phyloP scores from a whole-genome alignment of 1,140 invertebrate genomes.

The Pteromalus puparum region DNA sequence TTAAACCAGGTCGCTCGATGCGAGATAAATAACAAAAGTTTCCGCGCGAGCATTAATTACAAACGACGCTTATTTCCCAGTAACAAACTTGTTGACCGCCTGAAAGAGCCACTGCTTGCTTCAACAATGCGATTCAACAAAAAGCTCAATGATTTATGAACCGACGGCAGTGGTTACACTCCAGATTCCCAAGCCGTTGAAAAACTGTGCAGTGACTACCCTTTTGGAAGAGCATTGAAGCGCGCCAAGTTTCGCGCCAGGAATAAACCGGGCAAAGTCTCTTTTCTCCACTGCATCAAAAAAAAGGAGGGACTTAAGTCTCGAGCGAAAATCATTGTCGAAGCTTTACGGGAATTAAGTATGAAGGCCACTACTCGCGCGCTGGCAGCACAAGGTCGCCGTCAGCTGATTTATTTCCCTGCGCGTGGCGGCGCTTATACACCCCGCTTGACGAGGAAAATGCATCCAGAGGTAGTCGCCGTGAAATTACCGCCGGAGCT shows the following conservation, averaged over 20 bases:
- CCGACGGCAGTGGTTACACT: too few species aligned
- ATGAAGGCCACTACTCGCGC: constrained; percentile 33
- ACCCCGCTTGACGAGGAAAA: constrained; percentile 52
- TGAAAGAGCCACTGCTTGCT: background rate
- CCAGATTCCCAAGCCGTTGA: background rate
- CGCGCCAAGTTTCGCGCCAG: background rate
- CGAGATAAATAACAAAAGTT: background rate
- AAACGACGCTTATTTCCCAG: background rate
- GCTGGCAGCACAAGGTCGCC: constrained; percentile 9
- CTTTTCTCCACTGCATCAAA: background rate
- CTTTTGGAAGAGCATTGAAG: background rate
- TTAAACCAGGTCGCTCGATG: too few species aligned
- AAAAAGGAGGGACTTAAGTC: background rate
- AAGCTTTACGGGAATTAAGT: constrained; percentile 35
- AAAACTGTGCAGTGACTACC: background rate
- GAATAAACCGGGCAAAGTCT: constrained; percentile 37
- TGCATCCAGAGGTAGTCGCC: constrained; percentile 61
- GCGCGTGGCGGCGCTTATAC: constrained; percentile 50
- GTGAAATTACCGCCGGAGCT: constrained; percentile 63
- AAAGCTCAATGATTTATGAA: background rate
- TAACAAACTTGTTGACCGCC: background rate
- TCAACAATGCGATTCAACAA: background rate
- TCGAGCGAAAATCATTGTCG: constrained; percentile 27
- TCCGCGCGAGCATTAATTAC: background rate
- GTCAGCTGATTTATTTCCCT: constrained; percentile 54